Evolutionary conservation across 2,888 invertebrate genomes (phyloP).

Genomic region (Nemurella pictetii): DNA sequence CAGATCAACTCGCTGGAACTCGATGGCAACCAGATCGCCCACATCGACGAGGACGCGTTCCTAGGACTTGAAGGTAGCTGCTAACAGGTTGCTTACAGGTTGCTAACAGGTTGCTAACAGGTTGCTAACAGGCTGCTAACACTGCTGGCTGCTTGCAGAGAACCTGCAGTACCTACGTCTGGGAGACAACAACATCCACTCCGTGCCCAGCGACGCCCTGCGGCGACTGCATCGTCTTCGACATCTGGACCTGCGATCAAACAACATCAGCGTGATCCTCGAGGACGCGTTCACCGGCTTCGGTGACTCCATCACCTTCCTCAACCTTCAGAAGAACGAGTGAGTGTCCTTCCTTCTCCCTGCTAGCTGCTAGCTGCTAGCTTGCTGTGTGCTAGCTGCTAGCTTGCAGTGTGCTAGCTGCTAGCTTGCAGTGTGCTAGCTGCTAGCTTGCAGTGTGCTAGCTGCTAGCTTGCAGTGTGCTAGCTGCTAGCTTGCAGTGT

Average conservation of each 20-base stretch:
- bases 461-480: no score
- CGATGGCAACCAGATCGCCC: constrained; percentile 81
- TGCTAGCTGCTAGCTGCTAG: no score
- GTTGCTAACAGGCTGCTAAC: no score
- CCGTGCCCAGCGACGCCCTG: constrained; percentile 82
- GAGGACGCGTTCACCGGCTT: constrained; percentile 88
- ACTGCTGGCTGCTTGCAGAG: constrained; percentile 67
- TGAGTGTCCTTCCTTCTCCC: constrained; percentile 55
- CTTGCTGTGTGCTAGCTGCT: no score
- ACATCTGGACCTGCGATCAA: constrained; percentile 83
- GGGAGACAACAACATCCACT: constrained; percentile 84
- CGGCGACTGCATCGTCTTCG: constrained; percentile 82
- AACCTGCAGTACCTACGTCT: constrained; percentile 86
- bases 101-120: no score
- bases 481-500: no score
- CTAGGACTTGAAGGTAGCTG: constrained; percentile 80
- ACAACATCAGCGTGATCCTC: constrained; percentile 79
- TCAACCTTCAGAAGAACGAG: constrained; percentile 90
- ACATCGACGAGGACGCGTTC: constrained; percentile 83
- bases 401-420: no score
- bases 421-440: no score
- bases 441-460: no score
- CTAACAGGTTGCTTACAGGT: no score
- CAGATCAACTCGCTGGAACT: constrained; percentile 84
- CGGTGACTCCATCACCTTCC: constrained; percentile 89